Evolutionary conservation across 2,113 vertebrate species (phyloP).

Genomic region (Axis porcinus): DNA sequence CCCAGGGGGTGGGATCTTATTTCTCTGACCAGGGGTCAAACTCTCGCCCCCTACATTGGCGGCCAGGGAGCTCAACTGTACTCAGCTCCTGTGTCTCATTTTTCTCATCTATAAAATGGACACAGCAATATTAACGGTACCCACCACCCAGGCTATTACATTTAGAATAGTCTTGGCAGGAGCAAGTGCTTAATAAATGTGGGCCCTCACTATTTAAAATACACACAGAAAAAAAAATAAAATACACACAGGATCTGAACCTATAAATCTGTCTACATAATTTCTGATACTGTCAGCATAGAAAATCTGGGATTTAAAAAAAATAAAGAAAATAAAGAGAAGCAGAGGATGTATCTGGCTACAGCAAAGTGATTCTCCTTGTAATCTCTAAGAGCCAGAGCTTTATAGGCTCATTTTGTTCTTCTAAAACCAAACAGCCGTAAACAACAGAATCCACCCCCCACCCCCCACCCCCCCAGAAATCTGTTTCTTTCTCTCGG

Average conservation of each 20-base stretch:
- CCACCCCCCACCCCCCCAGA: not conserved
- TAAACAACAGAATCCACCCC: slow-evolving; percentile 39
- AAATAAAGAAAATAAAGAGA: slow-evolving; percentile 32
- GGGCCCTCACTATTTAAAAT: not conserved
- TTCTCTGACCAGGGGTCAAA: not conserved
- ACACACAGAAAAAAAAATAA: not conserved
- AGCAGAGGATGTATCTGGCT: not conserved
- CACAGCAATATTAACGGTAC: not conserved
- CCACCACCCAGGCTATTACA: not conserved
- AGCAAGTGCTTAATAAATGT: not conserved
- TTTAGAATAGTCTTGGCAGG: not conserved
- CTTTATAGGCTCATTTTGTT: not conserved
- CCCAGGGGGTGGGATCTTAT: not conserved
- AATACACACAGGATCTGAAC: not conserved
- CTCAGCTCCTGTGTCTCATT: not conserved
- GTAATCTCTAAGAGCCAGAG: slow-evolving; percentile 1
- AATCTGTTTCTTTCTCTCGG: not conserved
- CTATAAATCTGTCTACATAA: not conserved
- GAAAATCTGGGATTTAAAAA: not conserved
- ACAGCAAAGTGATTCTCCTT: not conserved
- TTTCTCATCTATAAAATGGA: not conserved
- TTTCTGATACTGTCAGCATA: not conserved
- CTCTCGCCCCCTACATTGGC: not conserved
- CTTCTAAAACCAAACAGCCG: slow-evolving; percentile 18
- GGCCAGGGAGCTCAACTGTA: not conserved